Evolutionary conservation across 2,113 vertebrate species (phyloP), one percentile per base, ranked within the genome.

Genomic region (Brachypteracias leptosomus): DNA sequence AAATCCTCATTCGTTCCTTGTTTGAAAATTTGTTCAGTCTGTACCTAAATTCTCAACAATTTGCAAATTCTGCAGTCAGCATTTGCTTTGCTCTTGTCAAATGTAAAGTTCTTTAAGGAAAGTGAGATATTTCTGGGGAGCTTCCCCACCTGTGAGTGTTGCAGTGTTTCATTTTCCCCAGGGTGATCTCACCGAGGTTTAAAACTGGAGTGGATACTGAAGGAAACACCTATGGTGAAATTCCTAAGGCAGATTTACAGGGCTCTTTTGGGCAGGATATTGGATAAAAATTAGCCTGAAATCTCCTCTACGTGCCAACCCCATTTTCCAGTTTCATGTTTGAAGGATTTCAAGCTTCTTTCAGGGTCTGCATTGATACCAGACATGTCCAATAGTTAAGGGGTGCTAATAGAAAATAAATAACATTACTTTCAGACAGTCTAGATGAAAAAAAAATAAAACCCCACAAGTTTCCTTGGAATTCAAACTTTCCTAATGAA

Each of bases 381-480:
- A 87, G 35, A 38, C 38, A 55, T 46, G 16, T 74, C 61, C 46
- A 80, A 55, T 49, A n/a, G 20, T 51, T 61, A 52, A 70, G 15
- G 7, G 62, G 68, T 31, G 33, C 25, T 84, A 46, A 42, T 9
- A 89, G 12, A 54, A 71, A 80, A 75, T 21, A 22, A 16, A 25
- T 29, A 63, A 4, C 35, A 13, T 62, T 80, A 44, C 16, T 25
- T 40, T 66, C 68, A 73, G 61, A 80, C 24, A 62, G 11, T 25
- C 55, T 84, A n/a, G n/a, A 11, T 83, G 8, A 1, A 55, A 76
- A 72, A 65, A 58, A 13, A 6, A 0, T 0, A 42, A 42, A 42
- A 42, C 11, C 13, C 6, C 12, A 16, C 8, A 61, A 19, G 7
- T n/a, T 52, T 82, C 49, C n/a, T 35, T 89, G 46, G 24, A 67